A percentile compares a stretch with the other conserved stretches of the same genome.
phyloP scores from a whole-genome alignment of 2,113 vertebrate genomes.

The Butorides virescens region DNA sequence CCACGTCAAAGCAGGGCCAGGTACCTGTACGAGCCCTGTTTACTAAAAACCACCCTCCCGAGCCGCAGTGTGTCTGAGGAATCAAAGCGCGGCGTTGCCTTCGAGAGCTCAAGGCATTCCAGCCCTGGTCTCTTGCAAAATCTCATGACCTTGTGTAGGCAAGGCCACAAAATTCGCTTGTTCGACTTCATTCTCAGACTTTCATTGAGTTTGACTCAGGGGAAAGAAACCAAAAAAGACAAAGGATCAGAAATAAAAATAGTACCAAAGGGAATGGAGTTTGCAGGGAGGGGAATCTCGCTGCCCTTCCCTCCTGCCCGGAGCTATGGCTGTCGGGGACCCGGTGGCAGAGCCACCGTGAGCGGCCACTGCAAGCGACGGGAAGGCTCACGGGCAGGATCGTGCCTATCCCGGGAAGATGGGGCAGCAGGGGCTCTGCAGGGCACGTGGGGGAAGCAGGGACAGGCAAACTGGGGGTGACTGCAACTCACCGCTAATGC shows the following conservation, averaged over 20 bases:
- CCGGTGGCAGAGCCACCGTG: neutral
- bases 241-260: conserved; percentile 1
- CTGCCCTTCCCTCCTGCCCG: neutral
- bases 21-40: neutral
- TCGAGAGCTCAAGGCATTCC: neutral
- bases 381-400: neutral
- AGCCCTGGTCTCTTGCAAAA: conserved; percentile 30
- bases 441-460: neutral
- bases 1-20: neutral
- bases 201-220: neutral
- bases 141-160: conserved; percentile 6
- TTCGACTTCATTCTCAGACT: conserved; percentile 53
- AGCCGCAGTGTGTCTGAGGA: neutral
- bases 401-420: accelerated
- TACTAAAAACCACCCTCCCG: neutral
- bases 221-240: neutral
- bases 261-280: neutral
- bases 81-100: neutral
- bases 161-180: conserved; percentile 48
- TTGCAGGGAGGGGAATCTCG: neutral
- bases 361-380: neutral
- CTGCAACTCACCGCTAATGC: neutral
- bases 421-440: neutral
- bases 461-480: neutral
- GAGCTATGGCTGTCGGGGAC: neutral